Base-by-base conservation (phyloP, 2,797 vertebrate genomes). In the Eurystomus glaucurus region DNA sequence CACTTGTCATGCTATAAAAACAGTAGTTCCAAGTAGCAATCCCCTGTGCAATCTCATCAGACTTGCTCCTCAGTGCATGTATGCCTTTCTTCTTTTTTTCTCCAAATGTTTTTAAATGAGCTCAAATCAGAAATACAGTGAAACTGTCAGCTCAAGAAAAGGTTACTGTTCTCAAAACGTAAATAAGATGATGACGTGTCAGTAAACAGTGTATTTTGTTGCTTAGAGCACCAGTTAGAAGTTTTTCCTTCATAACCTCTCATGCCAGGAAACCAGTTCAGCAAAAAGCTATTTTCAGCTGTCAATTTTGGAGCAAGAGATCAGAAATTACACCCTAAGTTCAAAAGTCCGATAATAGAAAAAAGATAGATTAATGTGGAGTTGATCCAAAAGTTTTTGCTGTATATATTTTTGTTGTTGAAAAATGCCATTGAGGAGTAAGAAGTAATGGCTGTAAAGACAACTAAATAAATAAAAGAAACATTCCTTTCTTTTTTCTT, bases 201-300 rank as follows among this genome's bases (percentile, higher is more conserved):
- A 87, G 41, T 76, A 64, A 95, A 82, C 16, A 68, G 35, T 79
- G 39, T 25, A 52, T 82, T 79, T 91, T 87, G 26, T 61, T 76
- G 70, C 29, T 87, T 77, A 64, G 22, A 70, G 35, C 43, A 90
- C 48, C 26, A 72, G 35, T 70, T 87, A 72, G 51, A 62, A 76
- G 29, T 55, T 82, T 92, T 91, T 93, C 66, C 58, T 76, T 86
- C 62, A 58, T 60, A 89, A 70, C 5, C 39, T 82, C 39, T 89
- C 41, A 51, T 55, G 21, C 70, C 78, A 93, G 80, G 35, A 93
- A 92, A 79, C 69, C 43, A 65, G 69, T 86, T 90, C 69, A 87
- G 66, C 31, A 88, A 82, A 91, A 90, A 35, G 43, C 29, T 92
- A 39, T 76, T 87, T 90, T 85, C 86, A 91, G 62, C 13, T 62